Evolutionary conservation across 2,797 vertebrate genomes (phyloP).

Genomic region (Xiphophorus birchmanni): DNA sequence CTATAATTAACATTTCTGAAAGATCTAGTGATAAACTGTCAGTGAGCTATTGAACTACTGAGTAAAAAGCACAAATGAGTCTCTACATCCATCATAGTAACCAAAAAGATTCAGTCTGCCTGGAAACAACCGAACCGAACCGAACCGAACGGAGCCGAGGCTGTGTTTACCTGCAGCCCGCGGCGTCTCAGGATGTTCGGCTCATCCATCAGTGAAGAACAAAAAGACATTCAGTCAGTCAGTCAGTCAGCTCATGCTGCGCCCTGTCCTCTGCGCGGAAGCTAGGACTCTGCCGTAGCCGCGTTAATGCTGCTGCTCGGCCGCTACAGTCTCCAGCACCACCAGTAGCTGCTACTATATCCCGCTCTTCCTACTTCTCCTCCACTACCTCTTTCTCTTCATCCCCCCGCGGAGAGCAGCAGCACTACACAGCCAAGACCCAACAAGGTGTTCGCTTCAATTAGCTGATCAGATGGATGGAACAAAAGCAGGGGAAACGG

Average conservation of each 20-base stretch:
- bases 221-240: not conserved
- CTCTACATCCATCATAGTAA: not conserved
- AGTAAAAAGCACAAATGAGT: not conserved
- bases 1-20: not conserved
- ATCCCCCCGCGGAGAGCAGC: slow-evolving; percentile 15
- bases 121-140: slow-evolving; percentile 29
- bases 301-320: not conserved
- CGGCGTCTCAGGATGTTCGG: slow-evolving; percentile 82
- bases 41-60: not conserved
- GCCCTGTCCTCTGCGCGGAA: slow-evolving; percentile 23
- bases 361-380: not conserved
- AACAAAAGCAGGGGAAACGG: not conserved
- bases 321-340: not conserved
- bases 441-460: slow-evolving; percentile 12
- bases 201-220: slow-evolving; percentile 73
- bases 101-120: slow-evolving; percentile 15
- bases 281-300: slow-evolving; percentile 1
- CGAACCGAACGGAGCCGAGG: not conserved
- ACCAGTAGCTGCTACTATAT: slow-evolving; percentile 1
- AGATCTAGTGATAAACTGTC: not conserved
- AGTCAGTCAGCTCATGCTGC: slow-evolving; percentile 48
- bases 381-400: not conserved
- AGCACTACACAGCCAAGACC: slow-evolving; percentile 22
- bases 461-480: not conserved
- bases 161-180: slow-evolving; percentile 77